Evolutionary conservation across 2,888 invertebrate genomes (phyloP), one percentile per base, ranked within the genome.

Genomic region (Galeruca laticollis): DNA sequence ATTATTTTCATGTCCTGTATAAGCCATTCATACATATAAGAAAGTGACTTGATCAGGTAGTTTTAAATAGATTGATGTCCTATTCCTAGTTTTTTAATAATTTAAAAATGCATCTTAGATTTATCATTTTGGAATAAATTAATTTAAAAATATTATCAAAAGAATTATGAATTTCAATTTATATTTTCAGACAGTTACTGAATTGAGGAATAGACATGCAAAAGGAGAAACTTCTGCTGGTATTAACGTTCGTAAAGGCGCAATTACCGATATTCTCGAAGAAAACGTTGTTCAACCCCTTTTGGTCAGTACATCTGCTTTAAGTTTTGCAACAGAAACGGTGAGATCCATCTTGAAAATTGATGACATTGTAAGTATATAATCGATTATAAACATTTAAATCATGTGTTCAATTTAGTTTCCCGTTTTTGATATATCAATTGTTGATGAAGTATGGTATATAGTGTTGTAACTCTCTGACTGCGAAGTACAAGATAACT

Each of bases 281-380:
- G 99, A 99, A 87, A 94, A 97, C 87, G 99, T 99, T 69, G 92
- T 99, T 70, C 99, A 99, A 86, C 99, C 99, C 56, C 89, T 99
- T 78, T 90, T 99, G 82, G 99, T 99, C 63, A 96, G 97, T 68
- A 92, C 92, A 61, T 97, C 96, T 78, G 97, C 98, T 60, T 92
- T 99, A 77, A 95, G 93, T 66, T 90, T 99, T 79, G 94, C 99
- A 73, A 94, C 99, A 0, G 99, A 99, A 88, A 98, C 98, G 61
- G 96, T 99, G 73, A 92, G 98, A 80, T 96, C 97, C 80, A 98
- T 99, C 87, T 90, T 99, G 83, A 99, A 99, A 89, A 99, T 99
- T 82, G 99, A 99, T 87, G 99, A 99, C 87, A 98, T 99, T 86
- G 97, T 99, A 81, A 92, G 93, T 88, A 83, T 47, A n/a, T n/a